phyloP scores from a whole-genome alignment of 1,140 invertebrate species.

The Epicauta chinensis region DNA sequence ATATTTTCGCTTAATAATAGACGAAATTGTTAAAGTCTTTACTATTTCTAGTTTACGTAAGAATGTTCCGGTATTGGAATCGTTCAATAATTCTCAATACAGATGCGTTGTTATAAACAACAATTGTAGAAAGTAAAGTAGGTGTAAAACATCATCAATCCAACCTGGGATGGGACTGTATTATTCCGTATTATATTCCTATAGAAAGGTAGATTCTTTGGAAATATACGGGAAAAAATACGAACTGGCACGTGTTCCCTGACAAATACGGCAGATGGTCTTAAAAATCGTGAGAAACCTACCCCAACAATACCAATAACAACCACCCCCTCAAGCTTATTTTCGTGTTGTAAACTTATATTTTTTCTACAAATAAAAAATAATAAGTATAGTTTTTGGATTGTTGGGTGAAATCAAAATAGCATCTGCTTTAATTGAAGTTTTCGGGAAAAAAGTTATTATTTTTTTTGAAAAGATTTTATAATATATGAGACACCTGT shows the following conservation, averaged over 20 bases:
- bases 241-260: conserved; percentile 14
- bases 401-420: too few species aligned
- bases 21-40: too few species aligned
- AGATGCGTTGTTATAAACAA: conserved; percentile 14
- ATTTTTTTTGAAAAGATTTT: conserved; percentile 5
- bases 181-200: conserved; percentile 7
- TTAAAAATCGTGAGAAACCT: conserved; percentile 9
- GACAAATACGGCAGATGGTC: conserved; percentile 9
- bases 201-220: conserved; percentile 18
- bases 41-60: too few species aligned
- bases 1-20: too few species aligned
- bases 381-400: too few species aligned
- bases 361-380: too few species aligned
- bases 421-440: too few species aligned
- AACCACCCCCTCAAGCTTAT: neutral
- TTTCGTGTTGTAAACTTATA: too few species aligned
- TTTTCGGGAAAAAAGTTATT: too few species aligned
- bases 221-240: conserved; percentile 7
- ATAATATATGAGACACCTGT: conserved; percentile 12
- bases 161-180: conserved; percentile 18
- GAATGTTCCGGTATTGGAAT: too few species aligned
- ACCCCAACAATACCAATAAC: neutral
- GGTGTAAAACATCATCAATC: conserved; percentile 22
- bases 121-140: conserved; percentile 19
- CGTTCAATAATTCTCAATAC: neutral